Evolutionary conservation across 2,113 vertebrate species (phyloP).

Genomic region (Oenanthe oenanthe): DNA sequence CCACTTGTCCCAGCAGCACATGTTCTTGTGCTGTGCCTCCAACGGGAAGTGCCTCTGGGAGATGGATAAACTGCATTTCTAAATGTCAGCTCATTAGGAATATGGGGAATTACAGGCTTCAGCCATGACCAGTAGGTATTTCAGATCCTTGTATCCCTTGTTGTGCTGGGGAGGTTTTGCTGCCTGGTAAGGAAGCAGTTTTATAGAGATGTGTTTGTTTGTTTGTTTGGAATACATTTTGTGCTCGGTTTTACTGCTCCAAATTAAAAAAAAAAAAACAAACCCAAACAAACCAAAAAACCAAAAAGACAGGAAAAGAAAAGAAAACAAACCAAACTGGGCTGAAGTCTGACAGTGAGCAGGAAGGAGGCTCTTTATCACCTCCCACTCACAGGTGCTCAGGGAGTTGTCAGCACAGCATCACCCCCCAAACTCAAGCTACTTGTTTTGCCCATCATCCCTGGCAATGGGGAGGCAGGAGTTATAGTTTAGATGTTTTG

Average conservation of each 20-base stretch:
- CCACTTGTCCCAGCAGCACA: accelerated
- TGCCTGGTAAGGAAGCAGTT: neutral
- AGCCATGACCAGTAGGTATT: slow-evolving; percentile 49
- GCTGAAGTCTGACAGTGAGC: neutral
- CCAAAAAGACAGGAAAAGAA: neutral
- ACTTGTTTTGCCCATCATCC: neutral
- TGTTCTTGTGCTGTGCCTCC: accelerated
- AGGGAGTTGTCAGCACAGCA: neutral
- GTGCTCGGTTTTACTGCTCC: slow-evolving; percentile 27
- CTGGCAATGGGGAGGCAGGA: neutral
- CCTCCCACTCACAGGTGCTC: neutral
- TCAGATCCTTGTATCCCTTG: slow-evolving; percentile 66
- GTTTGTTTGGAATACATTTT: slow-evolving; percentile 60
- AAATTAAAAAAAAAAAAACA: neutral
- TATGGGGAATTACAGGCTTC: neutral
- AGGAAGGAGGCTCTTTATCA: neutral
- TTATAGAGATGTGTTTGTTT: neutral
- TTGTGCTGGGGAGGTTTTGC: neutral
- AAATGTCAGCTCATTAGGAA: neutral
- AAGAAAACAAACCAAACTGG: neutral
- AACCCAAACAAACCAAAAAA: neutral
- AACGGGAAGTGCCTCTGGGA: neutral
- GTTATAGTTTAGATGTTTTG: neutral
- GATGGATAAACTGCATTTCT: accelerated
- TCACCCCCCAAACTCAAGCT: neutral